These are phyloP conservation scores for Pseudochromis fuscus DNA, from an alignment of 2,797 vertebrate genomes.

Conservation along the genomic window DNA sequence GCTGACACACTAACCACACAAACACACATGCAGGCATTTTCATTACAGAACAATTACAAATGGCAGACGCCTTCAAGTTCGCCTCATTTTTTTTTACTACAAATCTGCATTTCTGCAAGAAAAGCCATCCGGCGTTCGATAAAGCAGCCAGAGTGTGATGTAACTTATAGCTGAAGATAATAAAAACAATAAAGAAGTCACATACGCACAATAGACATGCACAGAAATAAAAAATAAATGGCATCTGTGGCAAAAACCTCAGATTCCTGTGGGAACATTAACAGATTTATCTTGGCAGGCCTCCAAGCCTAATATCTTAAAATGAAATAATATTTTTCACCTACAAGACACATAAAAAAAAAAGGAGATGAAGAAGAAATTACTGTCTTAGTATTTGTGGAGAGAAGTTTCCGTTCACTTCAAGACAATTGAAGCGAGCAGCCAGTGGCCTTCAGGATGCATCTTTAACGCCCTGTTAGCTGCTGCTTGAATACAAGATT, in stretches of 20 bases:
- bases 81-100: constrained; percentile 1
- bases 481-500: neutral
- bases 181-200: neutral
- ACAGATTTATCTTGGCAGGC: neutral
- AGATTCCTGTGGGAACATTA: neutral
- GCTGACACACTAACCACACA: constrained; percentile 55
- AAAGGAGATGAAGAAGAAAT: no score
- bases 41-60: constrained; percentile 60
- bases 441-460: neutral
- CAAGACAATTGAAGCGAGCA: neutral
- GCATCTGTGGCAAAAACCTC: neutral
- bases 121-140: neutral
- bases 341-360: neutral
- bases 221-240: neutral
- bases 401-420: neutral
- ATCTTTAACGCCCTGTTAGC: neutral
- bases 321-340: neutral
- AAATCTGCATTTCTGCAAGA: constrained; percentile 42
- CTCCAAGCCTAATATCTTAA: no score
- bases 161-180: neutral
- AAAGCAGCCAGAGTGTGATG: neutral
- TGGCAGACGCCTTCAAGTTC: constrained; percentile 9
- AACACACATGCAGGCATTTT: constrained; percentile 54
- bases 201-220: neutral
- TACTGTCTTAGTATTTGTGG: neutral